These are phyloP conservation scores for Epinephelus malabaricus DNA, from an alignment of 2,797 vertebrate genomes.

Conservation along the genomic window DNA sequence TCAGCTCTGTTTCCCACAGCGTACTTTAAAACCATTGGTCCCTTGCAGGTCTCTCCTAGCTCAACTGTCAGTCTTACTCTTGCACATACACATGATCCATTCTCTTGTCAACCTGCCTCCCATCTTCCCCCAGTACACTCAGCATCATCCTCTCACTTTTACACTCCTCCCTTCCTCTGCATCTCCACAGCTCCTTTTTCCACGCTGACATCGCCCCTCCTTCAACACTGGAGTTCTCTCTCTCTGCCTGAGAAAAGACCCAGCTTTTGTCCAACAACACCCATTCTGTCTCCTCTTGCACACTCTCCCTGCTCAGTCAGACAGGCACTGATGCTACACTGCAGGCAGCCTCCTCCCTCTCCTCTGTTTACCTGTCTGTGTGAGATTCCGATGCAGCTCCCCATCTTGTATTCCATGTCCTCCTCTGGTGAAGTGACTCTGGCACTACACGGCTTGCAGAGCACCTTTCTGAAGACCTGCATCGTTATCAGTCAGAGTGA, in stretches of 20 bases:
- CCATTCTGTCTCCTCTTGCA: background rate
- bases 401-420: constrained; percentile 91
- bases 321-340: constrained; percentile 23
- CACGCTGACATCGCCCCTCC: constrained; percentile 64
- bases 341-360: constrained; percentile 32
- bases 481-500: constrained; percentile 80
- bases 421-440: constrained; percentile 87
- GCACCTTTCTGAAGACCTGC: constrained; percentile 88
- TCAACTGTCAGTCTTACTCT: background rate
- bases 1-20: constrained; percentile 41
- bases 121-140: background rate
- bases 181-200: constrained; percentile 54
- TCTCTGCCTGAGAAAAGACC: constrained; percentile 41
- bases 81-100: background rate
- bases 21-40: background rate
- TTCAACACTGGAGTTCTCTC: constrained; percentile 57
- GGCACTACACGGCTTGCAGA: constrained; percentile 87
- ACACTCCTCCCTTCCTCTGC: constrained; percentile 48
- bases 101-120: constrained; percentile 18
- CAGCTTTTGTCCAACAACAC: constrained; percentile 19
- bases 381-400: constrained; percentile 88
- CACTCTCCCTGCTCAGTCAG: constrained; percentile 14
- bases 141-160: constrained; percentile 46
- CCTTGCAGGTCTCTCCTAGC: background rate
- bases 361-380: constrained; percentile 83